Evolutionary conservation across 2,113 vertebrate genomes (phyloP).

Genomic region (Edolisoma coerulescens): DNA sequence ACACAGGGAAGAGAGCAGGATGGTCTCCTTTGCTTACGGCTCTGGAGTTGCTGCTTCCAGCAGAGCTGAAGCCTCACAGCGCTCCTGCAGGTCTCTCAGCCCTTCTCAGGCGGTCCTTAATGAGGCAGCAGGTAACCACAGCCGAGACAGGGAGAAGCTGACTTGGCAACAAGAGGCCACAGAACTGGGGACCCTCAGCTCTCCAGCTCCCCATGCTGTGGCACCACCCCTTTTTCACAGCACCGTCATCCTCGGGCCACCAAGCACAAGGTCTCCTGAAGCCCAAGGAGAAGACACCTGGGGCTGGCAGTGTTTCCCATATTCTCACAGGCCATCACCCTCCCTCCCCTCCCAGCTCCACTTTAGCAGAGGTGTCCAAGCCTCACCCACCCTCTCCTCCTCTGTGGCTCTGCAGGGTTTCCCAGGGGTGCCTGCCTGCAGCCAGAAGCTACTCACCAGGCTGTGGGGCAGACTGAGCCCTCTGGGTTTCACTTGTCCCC

Average conservation of each 20-base stretch:
- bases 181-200: neutral
- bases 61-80: no score
- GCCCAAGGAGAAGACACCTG: neutral
- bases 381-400: neutral
- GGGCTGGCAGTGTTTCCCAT: neutral
- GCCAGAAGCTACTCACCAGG: neutral
- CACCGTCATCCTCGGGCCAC: fast-evolving
- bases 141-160: neutral
- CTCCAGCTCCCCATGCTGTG: fast-evolving
- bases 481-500: neutral
- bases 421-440: neutral
- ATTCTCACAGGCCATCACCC: neutral
- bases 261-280: neutral
- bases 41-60: neutral
- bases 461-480: neutral
- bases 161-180: neutral
- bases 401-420: neutral
- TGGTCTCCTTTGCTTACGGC: neutral
- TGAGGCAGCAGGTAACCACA: neutral
- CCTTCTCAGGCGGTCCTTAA: neutral
- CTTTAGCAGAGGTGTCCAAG: neutral
- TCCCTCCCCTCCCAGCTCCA: neutral
- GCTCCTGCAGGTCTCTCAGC: neutral
- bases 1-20: neutral
- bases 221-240: neutral